Conservation (phyloP, 2,888 invertebrate species). For the Drosophila eohydei region DNA sequence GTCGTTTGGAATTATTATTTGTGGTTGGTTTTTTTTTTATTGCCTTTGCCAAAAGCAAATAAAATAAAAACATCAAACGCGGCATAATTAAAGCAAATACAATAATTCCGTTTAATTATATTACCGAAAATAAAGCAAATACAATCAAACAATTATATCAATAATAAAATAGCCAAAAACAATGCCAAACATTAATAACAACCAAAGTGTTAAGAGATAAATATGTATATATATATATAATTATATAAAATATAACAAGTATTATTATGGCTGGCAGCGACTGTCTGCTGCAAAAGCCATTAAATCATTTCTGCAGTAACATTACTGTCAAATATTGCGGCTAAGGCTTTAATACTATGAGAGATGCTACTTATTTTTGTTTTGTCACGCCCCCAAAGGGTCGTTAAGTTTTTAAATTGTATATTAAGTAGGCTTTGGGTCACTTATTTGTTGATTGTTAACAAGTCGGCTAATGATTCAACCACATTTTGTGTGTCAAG, state of each 20-base stretch:
- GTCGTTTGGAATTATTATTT: slow-evolving; percentile 32
- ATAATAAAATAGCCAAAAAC: slow-evolving; percentile 40
- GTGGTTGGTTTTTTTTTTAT: slow-evolving; percentile 7
- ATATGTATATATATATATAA: background rate
- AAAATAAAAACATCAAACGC: slow-evolving; percentile 51
- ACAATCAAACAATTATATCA: slow-evolving; percentile 18
- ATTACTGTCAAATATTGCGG: too few relatives aligned
- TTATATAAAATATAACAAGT: background rate
- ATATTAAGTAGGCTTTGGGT: too few relatives aligned
- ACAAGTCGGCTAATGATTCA: too few relatives aligned
- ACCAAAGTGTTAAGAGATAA: slow-evolving; percentile 31
- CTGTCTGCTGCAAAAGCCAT: too few relatives aligned
- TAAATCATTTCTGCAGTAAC: too few relatives aligned
- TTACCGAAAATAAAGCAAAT: slow-evolving; percentile 17
- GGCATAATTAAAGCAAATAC: slow-evolving; percentile 62
- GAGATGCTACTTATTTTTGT: too few relatives aligned
- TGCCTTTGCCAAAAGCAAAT: slow-evolving; percentile 7
- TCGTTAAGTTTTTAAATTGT: too few relatives aligned
- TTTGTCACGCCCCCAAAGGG: too few relatives aligned
- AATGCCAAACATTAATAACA: slow-evolving; percentile 32
- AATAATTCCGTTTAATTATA: slow-evolving; percentile 54
- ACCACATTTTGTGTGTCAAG: too few relatives aligned
- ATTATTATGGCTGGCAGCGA: background rate
- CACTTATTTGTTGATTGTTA: too few relatives aligned
- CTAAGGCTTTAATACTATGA: too few relatives aligned